These are phyloP conservation scores for Tachystola acroxantha DNA, from an alignment of 2,888 invertebrate species.

Conservation along the genomic window DNA sequence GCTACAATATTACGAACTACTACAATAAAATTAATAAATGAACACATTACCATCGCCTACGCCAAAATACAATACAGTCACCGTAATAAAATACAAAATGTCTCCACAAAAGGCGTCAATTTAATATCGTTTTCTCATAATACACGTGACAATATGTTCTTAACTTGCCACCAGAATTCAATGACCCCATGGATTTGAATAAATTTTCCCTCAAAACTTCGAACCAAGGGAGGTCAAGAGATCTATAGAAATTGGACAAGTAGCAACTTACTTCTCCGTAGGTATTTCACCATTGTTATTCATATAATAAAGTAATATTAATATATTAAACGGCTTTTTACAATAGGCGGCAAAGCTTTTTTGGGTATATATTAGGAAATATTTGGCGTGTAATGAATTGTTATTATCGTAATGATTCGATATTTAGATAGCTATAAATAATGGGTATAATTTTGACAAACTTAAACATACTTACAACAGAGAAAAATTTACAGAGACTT, in stretches of 20 bases:
- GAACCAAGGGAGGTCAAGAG: too few species aligned
- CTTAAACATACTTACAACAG: too few species aligned
- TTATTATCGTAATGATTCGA: neutral
- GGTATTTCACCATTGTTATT: constrained; percentile 1
- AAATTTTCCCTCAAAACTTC: too few species aligned
- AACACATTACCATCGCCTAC: constrained; percentile 35
- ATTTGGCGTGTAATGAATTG: neutral
- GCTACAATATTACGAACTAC: constrained; percentile 2
- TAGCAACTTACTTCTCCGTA: neutral
- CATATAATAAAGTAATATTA: neutral
- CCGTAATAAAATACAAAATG: constrained; percentile 25
- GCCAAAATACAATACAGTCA: constrained; percentile 18
- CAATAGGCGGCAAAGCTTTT: neutral
- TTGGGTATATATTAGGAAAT: neutral
- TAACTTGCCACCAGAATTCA: neutral
- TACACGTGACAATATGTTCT: constrained; percentile 25
- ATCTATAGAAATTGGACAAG: too few species aligned
- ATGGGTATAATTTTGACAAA: too few species aligned
- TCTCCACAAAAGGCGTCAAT: constrained; percentile 35
- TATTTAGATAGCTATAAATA: too few species aligned
- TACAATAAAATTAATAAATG: constrained; percentile 22
- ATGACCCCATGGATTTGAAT: neutral
- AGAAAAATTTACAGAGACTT: too few species aligned
- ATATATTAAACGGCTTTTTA: neutral
- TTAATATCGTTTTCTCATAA: constrained; percentile 58